Conservation (phyloP, 2,888 invertebrate genomes). For the Bugula neritina region DNA sequence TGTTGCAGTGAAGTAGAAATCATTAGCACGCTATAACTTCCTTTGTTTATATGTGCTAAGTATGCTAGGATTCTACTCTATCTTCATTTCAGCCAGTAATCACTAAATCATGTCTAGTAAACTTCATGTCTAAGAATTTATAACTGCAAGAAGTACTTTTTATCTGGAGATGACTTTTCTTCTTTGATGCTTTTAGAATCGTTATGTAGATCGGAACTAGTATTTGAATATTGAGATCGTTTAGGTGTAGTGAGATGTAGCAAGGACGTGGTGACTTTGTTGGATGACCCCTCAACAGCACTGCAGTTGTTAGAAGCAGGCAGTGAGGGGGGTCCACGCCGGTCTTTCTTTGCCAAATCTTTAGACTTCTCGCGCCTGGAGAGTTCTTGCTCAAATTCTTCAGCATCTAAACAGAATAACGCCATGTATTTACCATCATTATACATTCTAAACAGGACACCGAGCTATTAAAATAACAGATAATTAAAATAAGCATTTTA, state of each 20-base stretch:
- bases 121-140: too few species aligned
- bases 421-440: too few species aligned
- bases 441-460: too few species aligned
- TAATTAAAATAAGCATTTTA: too few species aligned
- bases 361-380: slow-evolving; percentile 59
- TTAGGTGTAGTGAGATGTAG: slow-evolving; percentile 12
- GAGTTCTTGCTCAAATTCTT: slow-evolving; percentile 70
- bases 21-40: too few species aligned
- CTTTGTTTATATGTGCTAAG: too few species aligned
- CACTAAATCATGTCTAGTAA: too few species aligned
- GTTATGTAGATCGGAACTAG: neutral
- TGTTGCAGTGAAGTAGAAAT: neutral
- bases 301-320: neutral
- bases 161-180: neutral
- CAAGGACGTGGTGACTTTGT: neutral
- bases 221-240: slow-evolving; percentile 6
- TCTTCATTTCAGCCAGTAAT: too few species aligned
- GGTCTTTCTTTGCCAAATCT: slow-evolving; percentile 57
- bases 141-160: neutral
- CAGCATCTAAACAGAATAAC: slow-evolving; percentile 4
- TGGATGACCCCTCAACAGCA: neutral
- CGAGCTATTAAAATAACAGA: too few species aligned
- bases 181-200: neutral
- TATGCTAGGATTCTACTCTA: too few species aligned
- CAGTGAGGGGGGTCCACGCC: neutral